Evolutionary conservation across 2,113 vertebrate genomes (phyloP).

Genomic region (Cavia aperea): DNA sequence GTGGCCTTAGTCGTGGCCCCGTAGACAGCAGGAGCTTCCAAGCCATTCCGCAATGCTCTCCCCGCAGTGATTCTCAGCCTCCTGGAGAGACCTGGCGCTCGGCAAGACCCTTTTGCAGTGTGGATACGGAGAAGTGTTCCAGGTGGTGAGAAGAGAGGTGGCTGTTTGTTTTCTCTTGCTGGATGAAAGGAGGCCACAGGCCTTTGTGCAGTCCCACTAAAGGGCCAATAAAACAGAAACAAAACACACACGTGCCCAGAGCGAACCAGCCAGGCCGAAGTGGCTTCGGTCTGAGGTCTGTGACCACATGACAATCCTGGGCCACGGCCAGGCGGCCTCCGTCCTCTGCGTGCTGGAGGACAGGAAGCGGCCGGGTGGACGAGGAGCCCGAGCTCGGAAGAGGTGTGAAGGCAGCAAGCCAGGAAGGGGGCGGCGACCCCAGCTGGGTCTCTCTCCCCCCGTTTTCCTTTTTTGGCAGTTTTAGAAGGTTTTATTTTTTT

Average conservation of each 20-base stretch:
- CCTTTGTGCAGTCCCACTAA: conserved; percentile 50
- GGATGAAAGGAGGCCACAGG: conserved; percentile 44
- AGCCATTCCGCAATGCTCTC: rapidly evolving
- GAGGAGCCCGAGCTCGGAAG: background rate
- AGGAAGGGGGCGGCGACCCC: background rate
- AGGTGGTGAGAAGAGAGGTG: conserved; percentile 7
- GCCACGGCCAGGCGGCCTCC: conserved; percentile 52
- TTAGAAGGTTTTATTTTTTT: conserved; percentile 28
- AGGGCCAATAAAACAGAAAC: conserved; percentile 65
- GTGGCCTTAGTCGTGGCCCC: background rate
- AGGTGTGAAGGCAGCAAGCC: background rate
- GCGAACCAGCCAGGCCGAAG: conserved; percentile 61
- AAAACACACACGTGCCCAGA: conserved; percentile 59
- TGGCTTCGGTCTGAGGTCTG: conserved; percentile 59
- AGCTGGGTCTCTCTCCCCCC: background rate
- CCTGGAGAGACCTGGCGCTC: background rate
- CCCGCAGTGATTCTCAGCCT: background rate
- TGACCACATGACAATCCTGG: conserved; percentile 55
- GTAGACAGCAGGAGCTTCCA: background rate
- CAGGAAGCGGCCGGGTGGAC: background rate
- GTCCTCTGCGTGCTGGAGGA: conserved; percentile 31
- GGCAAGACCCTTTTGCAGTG: background rate
- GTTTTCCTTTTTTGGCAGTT: background rate
- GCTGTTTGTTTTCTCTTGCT: conserved; percentile 27
- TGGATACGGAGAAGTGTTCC: background rate